Base-by-base conservation (phyloP, 2,113 vertebrate genomes). In the Propithecus coquereli region DNA sequence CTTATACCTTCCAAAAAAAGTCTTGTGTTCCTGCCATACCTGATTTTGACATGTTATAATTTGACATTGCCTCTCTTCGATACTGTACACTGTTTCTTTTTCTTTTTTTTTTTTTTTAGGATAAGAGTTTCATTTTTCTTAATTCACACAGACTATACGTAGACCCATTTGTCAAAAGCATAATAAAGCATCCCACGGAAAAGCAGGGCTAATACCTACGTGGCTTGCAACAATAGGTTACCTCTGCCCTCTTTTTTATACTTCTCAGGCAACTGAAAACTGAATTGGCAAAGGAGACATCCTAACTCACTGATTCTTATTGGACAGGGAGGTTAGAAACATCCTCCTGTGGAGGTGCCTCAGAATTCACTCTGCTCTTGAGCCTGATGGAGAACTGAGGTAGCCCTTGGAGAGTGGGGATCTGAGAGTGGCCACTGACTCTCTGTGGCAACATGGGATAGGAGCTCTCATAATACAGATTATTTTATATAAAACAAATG, bases 1-100 rank as follows among this genome's bases (percentile, higher is more conserved):
- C 77, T 83, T 89, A 57, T 4, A 86, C 47, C 12, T 83, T 86
- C 63, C 63, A 9, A 61, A 83, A 85, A 80, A 73, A 37, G 43
- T 74, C 89, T 89, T 54, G 45, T 79, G 61, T 86, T 79, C 43
- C 88, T 86, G 65, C 22, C 16, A 10, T 92, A 27, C 50, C 34
- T 45, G 68, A 73, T 89, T 94, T 88, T 47, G 17, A 93, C 96
- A 40, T 70, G 27, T 30, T 92, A 50, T 83, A 71, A 93, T 86
- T 96, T 82, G 81, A 40, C 73, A 27, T 65, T 54, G 27, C 34
- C 16, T 96, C n/a, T 40, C 37, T 94, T 95, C 96, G 91, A 45
- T 91, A 91, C 40, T 40, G 16, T 34, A 17, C 25, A 52, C 12
- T 12, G 17, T 84, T 90, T 94, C 83, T 84, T 93, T 47, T 47